These are phyloP conservation scores for Volucella inflata DNA, from an alignment of 2,888 invertebrate species.

Conservation along the genomic window DNA sequence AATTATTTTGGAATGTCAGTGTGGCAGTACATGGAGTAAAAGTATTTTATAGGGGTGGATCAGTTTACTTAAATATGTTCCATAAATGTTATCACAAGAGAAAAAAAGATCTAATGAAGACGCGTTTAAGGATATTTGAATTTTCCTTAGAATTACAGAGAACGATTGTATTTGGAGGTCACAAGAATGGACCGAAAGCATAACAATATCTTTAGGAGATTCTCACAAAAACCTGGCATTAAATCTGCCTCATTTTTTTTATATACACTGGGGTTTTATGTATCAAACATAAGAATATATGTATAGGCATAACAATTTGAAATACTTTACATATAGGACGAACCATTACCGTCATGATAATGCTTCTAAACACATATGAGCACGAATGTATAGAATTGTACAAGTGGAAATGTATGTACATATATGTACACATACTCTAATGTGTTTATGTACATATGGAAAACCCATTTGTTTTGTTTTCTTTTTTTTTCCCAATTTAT, in stretches of 20 bases:
- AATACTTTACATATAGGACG: too few species aligned
- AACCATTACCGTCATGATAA: too few species aligned
- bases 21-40: background rate
- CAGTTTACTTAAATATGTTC: background rate
- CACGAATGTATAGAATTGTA: too few species aligned
- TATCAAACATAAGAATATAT: too few species aligned
- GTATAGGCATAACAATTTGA: too few species aligned
- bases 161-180: background rate
- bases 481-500: background rate
- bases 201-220: too few species aligned
- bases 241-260: background rate
- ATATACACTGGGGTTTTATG: background rate
- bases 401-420: too few species aligned
- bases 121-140: constrained; percentile 12
- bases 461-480: background rate
- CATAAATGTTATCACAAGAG: background rate
- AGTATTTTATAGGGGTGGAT: background rate
- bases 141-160: constrained; percentile 1
- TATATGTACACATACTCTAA: too few species aligned
- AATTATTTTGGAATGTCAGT: too few species aligned
- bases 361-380: too few species aligned
- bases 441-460: background rate
- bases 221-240: background rate
- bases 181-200: too few species aligned
- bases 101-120: background rate